These are phyloP conservation scores for Pachycephala philippinensis DNA, from an alignment of 2,113 vertebrate genomes.

Conservation along the genomic window DNA sequence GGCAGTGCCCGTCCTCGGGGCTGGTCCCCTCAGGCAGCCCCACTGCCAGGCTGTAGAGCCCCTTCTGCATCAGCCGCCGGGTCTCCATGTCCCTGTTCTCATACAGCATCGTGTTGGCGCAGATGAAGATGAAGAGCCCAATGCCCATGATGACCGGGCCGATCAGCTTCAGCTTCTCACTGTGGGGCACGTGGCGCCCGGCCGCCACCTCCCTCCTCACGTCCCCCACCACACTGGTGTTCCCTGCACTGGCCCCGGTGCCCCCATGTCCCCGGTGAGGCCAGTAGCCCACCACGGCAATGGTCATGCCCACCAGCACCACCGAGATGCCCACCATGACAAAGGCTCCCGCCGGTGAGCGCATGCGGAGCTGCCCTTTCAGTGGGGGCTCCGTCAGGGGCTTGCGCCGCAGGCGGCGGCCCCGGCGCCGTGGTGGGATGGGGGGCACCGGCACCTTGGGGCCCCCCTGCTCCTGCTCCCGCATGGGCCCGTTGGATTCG, in stretches of 20 bases:
- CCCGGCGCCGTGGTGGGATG: constrained; percentile 2
- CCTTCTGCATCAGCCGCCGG: constrained; percentile 83
- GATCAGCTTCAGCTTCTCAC: constrained; percentile 87
- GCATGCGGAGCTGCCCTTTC: constrained; percentile 87
- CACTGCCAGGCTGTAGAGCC: constrained; percentile 74
- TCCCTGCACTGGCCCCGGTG: neutral
- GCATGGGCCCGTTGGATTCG: neutral
- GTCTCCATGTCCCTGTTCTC: constrained; percentile 96
- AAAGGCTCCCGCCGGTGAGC: constrained; percentile 87
- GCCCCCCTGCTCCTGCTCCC: neutral
- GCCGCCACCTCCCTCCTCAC: constrained; percentile 69
- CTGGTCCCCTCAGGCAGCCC: constrained; percentile 63
- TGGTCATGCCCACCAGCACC: constrained; percentile 86
- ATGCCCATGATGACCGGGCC: constrained; percentile 96
- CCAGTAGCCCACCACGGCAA: constrained; percentile 94
- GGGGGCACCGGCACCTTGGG: neutral
- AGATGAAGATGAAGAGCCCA: constrained; percentile 96
- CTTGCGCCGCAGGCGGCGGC: constrained; percentile 27
- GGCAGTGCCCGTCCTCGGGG: constrained; percentile 70
- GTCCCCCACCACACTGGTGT: constrained; percentile 27
- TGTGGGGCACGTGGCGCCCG: constrained; percentile 67
- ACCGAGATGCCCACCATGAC: constrained; percentile 85
- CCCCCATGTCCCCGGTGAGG: constrained; percentile 70
- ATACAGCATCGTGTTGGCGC: constrained; percentile 95
- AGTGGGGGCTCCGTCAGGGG: constrained; percentile 31